Percentiles rank a stretch among this genome's conserved stretches.
Evolutionary conservation across 2,797 vertebrate genomes (phyloP).

Genomic region (Argyrosomus regius): DNA sequence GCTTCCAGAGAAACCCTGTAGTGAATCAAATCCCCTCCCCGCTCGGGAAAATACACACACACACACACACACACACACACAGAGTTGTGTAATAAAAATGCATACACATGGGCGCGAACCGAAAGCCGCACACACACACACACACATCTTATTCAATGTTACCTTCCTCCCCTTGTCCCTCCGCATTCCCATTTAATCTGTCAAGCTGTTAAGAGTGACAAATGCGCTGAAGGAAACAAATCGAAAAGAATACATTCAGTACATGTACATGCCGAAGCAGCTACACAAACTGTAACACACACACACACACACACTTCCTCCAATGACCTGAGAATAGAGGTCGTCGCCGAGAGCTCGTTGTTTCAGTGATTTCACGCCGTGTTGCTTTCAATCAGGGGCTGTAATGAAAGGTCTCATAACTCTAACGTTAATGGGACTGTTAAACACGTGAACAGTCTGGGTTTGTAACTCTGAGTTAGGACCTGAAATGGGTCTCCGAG

Average conservation of each 20-base stretch:
- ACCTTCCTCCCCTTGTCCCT: slow-evolving; percentile 34
- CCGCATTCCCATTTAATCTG: slow-evolving; percentile 57
- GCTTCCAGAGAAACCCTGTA: slow-evolving; percentile 60
- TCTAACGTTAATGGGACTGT: slow-evolving; percentile 50
- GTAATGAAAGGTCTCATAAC: slow-evolving; percentile 64
- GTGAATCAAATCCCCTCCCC: slow-evolving; percentile 54
- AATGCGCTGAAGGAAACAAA: slow-evolving; percentile 23
- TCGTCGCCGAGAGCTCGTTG: slow-evolving; percentile 56
- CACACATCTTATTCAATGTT: slow-evolving; percentile 14
- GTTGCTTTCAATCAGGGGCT: slow-evolving; percentile 74
- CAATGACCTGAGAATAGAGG: slow-evolving; percentile 60
- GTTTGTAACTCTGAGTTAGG: slow-evolving; percentile 19
- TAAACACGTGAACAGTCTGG: slow-evolving; percentile 41
- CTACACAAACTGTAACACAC: slow-evolving; percentile 24
- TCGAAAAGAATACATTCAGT: not conserved
- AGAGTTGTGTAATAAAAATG: slow-evolving; percentile 26
- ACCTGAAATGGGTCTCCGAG: slow-evolving; percentile 1
- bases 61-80: not conserved
- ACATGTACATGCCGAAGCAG: not conserved
- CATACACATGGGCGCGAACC: slow-evolving; percentile 9
- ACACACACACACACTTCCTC: slow-evolving; percentile 26
- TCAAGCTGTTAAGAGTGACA: slow-evolving; percentile 54
- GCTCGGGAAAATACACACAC: slow-evolving; percentile 23
- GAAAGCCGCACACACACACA: not conserved
- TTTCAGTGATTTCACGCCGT: slow-evolving; percentile 73